These are phyloP conservation scores for Trypoxylus dichotomus DNA, from an alignment of 1,140 invertebrate genomes.

Conservation along the genomic window DNA sequence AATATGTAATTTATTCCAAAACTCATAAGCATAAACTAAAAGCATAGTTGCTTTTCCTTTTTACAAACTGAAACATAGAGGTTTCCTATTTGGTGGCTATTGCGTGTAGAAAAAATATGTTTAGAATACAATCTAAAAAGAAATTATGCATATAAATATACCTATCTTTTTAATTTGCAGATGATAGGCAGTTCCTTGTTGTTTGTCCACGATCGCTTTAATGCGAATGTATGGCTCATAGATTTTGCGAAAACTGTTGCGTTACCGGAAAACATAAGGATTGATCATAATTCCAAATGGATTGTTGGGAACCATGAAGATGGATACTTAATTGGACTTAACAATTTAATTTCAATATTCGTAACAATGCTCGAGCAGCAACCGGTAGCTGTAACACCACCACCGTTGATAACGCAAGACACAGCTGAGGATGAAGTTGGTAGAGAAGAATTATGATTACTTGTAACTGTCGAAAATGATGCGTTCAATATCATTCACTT, in stretches of 20 bases:
- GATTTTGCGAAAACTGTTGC: slow-evolving; percentile 96
- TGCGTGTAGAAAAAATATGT: not conserved
- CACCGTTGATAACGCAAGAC: slow-evolving; percentile 23
- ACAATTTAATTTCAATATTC: slow-evolving; percentile 91
- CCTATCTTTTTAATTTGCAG: slow-evolving; percentile 53
- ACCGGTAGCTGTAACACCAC: slow-evolving; percentile 47
- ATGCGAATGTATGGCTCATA: slow-evolving; percentile 94
- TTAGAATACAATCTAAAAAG: not conserved
- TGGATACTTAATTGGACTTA: slow-evolving; percentile 92
- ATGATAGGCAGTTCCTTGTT: slow-evolving; percentile 96
- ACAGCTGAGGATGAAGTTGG: not conserved
- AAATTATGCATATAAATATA: not conserved
- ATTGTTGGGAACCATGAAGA: slow-evolving; percentile 98
- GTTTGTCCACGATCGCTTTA: slow-evolving; percentile 90
- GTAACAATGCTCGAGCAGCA: slow-evolving; percentile 58
- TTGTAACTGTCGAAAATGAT: too few relatives aligned
- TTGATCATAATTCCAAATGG: slow-evolving; percentile 86
- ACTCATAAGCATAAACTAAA: too few relatives aligned
- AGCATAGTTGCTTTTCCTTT: too few relatives aligned
- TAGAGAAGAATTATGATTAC: not conserved
- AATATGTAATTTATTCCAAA: too few relatives aligned
- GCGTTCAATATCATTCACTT: too few relatives aligned
- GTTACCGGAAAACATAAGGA: slow-evolving; percentile 72
- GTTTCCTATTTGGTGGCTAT: too few relatives aligned
- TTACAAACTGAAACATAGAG: too few relatives aligned